Conservation (phyloP, 2,888 invertebrate species). For the Polydesmus complanatus region DNA sequence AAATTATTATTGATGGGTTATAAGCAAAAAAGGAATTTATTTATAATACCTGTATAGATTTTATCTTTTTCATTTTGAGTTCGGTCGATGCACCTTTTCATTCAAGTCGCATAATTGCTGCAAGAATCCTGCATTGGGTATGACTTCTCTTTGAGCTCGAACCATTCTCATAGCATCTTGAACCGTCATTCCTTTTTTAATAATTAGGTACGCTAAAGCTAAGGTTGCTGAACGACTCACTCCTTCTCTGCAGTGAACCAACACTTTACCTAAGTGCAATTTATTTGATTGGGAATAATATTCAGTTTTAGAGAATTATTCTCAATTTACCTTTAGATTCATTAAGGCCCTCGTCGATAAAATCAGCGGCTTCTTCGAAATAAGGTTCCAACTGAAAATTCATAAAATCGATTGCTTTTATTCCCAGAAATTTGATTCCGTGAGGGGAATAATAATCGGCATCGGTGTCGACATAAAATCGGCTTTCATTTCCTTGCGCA, state of each 20-base stretch:
- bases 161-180: conserved; percentile 33
- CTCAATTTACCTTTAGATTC: conserved; percentile 23
- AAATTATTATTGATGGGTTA: no score
- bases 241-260: conserved; percentile 38
- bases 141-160: conserved; percentile 32
- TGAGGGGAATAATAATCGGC: conserved; percentile 29
- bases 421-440: conserved; percentile 32
- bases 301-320: neutral
- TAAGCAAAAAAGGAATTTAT: no score
- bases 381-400: conserved; percentile 33
- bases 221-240: conserved; percentile 37
- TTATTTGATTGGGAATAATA: neutral
- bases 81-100: conserved; percentile 25
- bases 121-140: conserved; percentile 37
- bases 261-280: conserved; percentile 31
- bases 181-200: conserved; percentile 31
- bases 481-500: conserved; percentile 33
- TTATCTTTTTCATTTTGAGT: no score
- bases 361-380: conserved; percentile 34
- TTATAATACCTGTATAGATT: no score
- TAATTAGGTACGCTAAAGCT: conserved; percentile 35
- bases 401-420: conserved; percentile 35
- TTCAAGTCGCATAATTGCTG: conserved; percentile 32
- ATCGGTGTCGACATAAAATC: conserved; percentile 30
- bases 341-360: conserved; percentile 34